These are phyloP conservation scores for Sinopyrophorus schimmeli DNA, from an alignment of 2,888 invertebrate genomes.

Conservation along the genomic window DNA sequence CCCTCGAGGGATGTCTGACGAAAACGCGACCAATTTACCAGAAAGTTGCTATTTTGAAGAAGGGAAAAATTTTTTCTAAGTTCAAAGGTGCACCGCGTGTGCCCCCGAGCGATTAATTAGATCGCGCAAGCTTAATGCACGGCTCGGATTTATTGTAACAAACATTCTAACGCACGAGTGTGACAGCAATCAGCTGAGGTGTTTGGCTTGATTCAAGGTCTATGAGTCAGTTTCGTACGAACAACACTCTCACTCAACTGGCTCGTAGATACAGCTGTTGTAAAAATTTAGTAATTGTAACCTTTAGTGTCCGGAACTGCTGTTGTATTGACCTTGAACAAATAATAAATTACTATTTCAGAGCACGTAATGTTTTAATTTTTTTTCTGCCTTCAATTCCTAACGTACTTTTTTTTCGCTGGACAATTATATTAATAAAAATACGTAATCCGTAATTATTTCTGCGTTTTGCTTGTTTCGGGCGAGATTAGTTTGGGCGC, in stretches of 20 bases:
- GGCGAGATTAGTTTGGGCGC: no score
- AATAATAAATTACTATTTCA: conserved; percentile 20
- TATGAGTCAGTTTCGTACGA: conserved; percentile 40
- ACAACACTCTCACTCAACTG: conserved; percentile 30
- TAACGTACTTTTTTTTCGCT: not conserved
- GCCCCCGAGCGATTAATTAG: conserved; percentile 3
- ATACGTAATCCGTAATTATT: conserved; percentile 6
- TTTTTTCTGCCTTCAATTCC: conserved; percentile 1
- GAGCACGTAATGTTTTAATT: conserved; percentile 10
- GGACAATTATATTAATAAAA: conserved; percentile 7
- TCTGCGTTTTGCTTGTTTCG: no score
- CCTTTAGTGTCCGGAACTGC: conserved; percentile 32
- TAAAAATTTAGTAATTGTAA: conserved; percentile 32
- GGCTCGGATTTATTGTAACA: conserved; percentile 21
- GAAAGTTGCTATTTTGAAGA: not conserved
- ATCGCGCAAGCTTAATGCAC: conserved; percentile 6
- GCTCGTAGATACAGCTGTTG: conserved; percentile 36
- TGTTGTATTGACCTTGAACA: conserved; percentile 26
- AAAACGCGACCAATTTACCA: no score
- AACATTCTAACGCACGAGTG: conserved; percentile 20
- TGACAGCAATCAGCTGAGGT: conserved; percentile 42
- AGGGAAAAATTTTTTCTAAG: not conserved
- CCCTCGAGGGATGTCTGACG: not conserved
- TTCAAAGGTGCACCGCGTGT: not conserved
- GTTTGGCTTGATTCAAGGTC: conserved; percentile 50